Evolutionary conservation across 1,140 invertebrate species (phyloP).

Genomic region (Neoseiulus cucumeris): DNA sequence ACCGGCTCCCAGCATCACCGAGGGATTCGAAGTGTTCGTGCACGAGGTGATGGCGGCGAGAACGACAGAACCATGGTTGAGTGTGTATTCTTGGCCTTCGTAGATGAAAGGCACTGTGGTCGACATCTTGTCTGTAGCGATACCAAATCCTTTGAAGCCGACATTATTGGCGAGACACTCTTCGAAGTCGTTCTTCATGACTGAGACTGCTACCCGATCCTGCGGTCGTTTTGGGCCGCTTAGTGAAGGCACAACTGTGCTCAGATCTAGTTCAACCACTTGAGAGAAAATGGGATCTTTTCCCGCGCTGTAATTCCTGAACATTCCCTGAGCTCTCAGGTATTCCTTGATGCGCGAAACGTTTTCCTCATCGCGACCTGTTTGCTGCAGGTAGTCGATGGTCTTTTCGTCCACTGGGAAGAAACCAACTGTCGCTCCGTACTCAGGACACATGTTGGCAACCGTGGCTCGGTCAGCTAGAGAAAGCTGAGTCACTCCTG

Average conservation of each 20-base stretch:
- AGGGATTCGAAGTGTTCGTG: slow-evolving; percentile 94
- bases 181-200: slow-evolving; percentile 75
- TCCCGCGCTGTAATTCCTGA: slow-evolving; percentile 57
- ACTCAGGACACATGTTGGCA: slow-evolving; percentile 85
- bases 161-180: slow-evolving; percentile 72
- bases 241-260: slow-evolving; percentile 72
- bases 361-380: slow-evolving; percentile 64
- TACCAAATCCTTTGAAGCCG: slow-evolving; percentile 83
- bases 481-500: slow-evolving; percentile 65
- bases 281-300: slow-evolving; percentile 73
- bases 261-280: slow-evolving; percentile 65
- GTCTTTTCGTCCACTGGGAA: slow-evolving; percentile 82
- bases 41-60: slow-evolving; percentile 94
- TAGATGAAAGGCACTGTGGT: slow-evolving; percentile 50
- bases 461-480: slow-evolving; percentile 67
- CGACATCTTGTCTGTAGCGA: slow-evolving; percentile 43
- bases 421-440: slow-evolving; percentile 83
- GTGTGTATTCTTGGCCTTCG: slow-evolving; percentile 56
- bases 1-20: slow-evolving; percentile 82
- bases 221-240: slow-evolving; percentile 93
- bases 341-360: slow-evolving; percentile 67
- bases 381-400: slow-evolving; percentile 64
- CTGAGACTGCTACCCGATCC: slow-evolving; percentile 68
- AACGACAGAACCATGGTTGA: slow-evolving; percentile 79
- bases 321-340: slow-evolving; percentile 53